Percentiles rank a stretch among this genome's conserved stretches.
Evolutionary conservation across 2,113 vertebrate genomes (phyloP).

Genomic region (Coregonus clupeaformis): DNA sequence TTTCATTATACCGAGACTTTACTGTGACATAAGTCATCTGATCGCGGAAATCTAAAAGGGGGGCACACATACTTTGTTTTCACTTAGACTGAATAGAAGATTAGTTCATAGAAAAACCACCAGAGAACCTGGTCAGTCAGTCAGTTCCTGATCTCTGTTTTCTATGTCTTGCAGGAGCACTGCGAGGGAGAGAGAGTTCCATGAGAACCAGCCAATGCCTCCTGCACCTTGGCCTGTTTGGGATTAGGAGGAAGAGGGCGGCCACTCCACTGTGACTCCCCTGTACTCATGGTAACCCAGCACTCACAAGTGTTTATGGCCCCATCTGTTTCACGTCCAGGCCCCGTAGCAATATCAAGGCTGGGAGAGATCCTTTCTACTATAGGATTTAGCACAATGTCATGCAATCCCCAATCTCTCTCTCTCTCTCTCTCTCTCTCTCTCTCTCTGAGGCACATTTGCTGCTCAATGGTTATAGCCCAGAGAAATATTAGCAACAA

Average conservation of each 20-base stretch:
- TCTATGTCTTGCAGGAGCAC: constrained; percentile 3
- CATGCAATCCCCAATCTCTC: constrained; percentile 28
- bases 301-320: constrained; percentile 74
- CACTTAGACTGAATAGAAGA: constrained; percentile 19
- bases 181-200: constrained; percentile 24
- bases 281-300: constrained; percentile 47
- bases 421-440: not conserved
- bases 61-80: not conserved
- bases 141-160: constrained; percentile 31
- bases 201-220: constrained; percentile 52
- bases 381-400: constrained; percentile 36
- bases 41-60: constrained; percentile 28
- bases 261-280: constrained; percentile 49
- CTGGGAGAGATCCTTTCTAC: constrained; percentile 31
- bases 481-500: not conserved
- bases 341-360: constrained; percentile 37
- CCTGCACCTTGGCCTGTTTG: constrained; percentile 63
- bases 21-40: not conserved
- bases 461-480: not conserved
- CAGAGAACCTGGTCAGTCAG: constrained; percentile 22
- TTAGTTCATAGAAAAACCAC: constrained; percentile 26
- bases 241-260: constrained; percentile 61
- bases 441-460: constrained; percentile 32
- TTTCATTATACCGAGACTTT: constrained; percentile 17
- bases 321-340: constrained; percentile 68